These are phyloP conservation scores for Prinia subflava DNA, from an alignment of 2,113 vertebrate species.

Conservation along the genomic window DNA sequence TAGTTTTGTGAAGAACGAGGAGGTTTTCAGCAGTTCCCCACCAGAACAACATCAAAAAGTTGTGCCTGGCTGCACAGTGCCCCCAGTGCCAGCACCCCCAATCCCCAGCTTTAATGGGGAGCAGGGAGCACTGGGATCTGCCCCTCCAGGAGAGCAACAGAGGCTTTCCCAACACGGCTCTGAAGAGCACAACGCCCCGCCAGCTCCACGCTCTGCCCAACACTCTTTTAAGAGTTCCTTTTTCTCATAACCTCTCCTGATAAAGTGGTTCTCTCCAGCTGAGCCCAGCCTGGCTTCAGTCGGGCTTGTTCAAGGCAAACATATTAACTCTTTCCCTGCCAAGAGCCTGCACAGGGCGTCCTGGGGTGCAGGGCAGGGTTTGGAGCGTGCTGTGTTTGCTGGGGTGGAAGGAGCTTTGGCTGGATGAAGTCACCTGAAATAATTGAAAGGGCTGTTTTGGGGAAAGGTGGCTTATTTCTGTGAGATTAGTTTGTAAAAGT, in stretches of 20 bases:
- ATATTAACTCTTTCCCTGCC: not conserved
- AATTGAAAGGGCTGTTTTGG: not conserved
- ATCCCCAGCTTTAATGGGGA: not conserved
- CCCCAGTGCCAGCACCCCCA: not conserved
- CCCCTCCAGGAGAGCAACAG: not conserved
- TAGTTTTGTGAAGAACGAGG: not conserved
- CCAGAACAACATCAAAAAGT: not conserved
- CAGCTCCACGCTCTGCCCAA: not conserved
- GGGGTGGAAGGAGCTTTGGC: not conserved
- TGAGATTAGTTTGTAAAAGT: not conserved
- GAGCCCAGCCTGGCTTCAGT: conserved; percentile 31
- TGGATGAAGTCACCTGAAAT: not conserved
- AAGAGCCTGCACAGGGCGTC: accelerated
- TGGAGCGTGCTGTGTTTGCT: accelerated
- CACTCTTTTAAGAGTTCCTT: conserved; percentile 46
- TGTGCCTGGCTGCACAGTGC: not conserved
- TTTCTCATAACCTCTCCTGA: not conserved
- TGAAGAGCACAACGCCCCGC: not conserved
- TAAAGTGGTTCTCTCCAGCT: conserved; percentile 35
- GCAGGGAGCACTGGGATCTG: not conserved
- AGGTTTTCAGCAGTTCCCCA: not conserved
- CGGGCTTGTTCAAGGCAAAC: not conserved
- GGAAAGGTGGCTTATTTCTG: not conserved
- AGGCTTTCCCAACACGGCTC: not conserved
- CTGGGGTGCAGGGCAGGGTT: not conserved